phyloP scores from a whole-genome alignment of 2,797 vertebrate species.

The Fringilla coelebs region DNA sequence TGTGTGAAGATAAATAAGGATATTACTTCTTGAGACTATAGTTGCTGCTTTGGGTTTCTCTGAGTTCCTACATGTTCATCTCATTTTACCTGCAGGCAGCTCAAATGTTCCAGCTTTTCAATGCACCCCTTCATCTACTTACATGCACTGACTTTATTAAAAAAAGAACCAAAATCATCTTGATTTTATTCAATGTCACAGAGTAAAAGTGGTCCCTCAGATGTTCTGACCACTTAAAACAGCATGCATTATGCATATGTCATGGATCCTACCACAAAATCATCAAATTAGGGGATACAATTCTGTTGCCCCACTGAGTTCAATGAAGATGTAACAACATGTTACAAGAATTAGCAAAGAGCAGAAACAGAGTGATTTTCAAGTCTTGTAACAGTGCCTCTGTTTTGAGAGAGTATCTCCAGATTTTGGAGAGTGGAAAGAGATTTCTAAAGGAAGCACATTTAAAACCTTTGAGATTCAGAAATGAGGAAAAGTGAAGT shows the following conservation, averaged over 20 bases:
- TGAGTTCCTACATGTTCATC: neutral
- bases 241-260: neutral
- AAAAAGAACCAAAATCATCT: neutral
- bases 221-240: neutral
- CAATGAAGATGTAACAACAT: neutral
- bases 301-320: neutral
- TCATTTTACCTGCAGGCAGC: neutral
- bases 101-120: neutral
- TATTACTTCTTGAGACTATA: neutral
- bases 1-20: neutral
- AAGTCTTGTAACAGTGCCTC: neutral
- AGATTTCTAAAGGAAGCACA: neutral
- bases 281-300: neutral
- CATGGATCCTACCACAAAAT: neutral
- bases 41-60: neutral
- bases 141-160: neutral
- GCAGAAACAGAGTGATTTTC: neutral
- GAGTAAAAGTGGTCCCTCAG: neutral
- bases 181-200: neutral
- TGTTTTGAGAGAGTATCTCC: neutral
- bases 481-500: neutral
- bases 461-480: neutral
- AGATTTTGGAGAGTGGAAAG: neutral
- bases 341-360: neutral
- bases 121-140: neutral